Conservation (phyloP, 2,888 invertebrate species). For the Rhodophaea formosa region DNA sequence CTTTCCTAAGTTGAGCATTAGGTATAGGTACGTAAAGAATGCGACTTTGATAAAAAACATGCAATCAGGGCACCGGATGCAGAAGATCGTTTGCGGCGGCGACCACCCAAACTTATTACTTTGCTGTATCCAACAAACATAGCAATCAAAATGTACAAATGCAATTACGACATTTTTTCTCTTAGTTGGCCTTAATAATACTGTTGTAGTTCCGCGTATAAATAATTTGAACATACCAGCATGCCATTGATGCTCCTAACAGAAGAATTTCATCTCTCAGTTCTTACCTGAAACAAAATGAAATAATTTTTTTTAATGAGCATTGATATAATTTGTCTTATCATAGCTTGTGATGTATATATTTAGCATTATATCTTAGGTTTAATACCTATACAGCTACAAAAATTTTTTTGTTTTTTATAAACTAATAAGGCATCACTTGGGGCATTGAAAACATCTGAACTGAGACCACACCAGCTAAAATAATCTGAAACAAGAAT, state of each 20-base stretch:
- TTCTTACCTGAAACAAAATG: slow-evolving; percentile 6
- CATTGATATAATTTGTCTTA: too few species aligned
- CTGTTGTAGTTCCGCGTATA: slow-evolving; percentile 4
- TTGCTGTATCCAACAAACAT: neutral
- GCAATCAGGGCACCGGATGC: slow-evolving; percentile 1
- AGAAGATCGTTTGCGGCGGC: neutral
- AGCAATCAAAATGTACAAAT: slow-evolving; percentile 1
- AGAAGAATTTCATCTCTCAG: neutral
- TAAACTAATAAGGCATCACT: too few species aligned
- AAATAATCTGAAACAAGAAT: too few species aligned
- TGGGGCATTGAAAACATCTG: too few species aligned
- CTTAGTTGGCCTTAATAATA: slow-evolving; percentile 1
- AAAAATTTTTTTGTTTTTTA: too few species aligned
- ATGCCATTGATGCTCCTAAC: neutral
- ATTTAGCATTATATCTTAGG: too few species aligned
- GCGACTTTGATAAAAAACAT: neutral
- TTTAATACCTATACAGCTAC: too few species aligned
- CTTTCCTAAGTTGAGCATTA: too few species aligned
- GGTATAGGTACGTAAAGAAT: neutral
- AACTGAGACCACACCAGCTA: too few species aligned
- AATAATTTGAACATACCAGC: neutral
- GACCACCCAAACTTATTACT: slow-evolving; percentile 1
- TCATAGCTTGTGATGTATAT: too few species aligned
- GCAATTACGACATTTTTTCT: slow-evolving; percentile 8
- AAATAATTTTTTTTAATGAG: neutral